Evolutionary conservation across 2,888 invertebrate genomes (phyloP), one percentile per base, ranked within the genome.

Genomic region (Netelia fuscicornis): DNA sequence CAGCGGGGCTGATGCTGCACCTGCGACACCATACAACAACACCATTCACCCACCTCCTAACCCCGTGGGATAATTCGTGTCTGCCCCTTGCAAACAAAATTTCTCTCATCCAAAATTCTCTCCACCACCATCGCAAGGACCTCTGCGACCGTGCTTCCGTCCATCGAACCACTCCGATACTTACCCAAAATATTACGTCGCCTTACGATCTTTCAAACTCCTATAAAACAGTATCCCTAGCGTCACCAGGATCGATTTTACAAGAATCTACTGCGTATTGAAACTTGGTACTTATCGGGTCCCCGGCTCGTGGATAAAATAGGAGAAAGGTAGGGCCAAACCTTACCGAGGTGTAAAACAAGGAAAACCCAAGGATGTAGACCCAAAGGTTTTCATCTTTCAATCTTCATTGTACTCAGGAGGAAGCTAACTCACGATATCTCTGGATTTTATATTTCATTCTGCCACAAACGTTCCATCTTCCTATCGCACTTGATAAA

Each of bases 1-100:
- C 92, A 91, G 90, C 89, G 91, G 90, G 90, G 92, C 93, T 92
- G 92, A 91, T 91, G 93, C 93, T 93, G 93, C 92, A 94, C 94
- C 94, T 94, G 94, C 92, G 93, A 92, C 92, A 92, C 91, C 92
- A 92, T 90, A 93, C 92, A 90, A 74, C 81, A 92, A 83, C 85
- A 92, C 92, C 93, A 91, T 91, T 92, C 92, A 92, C 89, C 91
- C 91, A 90, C 90, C 89, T 74, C 81, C 81, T 84, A 80, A 67
- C 86, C 86, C 86, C 86, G 78, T 37, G 60, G 60, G 65, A 52
- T 60, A 30, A 20, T 64, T 25, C 48, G 64, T 67, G 23, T 37
- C 58, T 58, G 13, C 20, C n/a, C 71, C 58, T 71, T 75, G 64
- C 42, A 20, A 79, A 54, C 17, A 56, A 75, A 70, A 25, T 54